A percentile compares a stretch with the other conserved stretches of the same genome.
Conservation (phyloP, 92 coral and sea anemone genomes). For the Porites rus region DNA sequence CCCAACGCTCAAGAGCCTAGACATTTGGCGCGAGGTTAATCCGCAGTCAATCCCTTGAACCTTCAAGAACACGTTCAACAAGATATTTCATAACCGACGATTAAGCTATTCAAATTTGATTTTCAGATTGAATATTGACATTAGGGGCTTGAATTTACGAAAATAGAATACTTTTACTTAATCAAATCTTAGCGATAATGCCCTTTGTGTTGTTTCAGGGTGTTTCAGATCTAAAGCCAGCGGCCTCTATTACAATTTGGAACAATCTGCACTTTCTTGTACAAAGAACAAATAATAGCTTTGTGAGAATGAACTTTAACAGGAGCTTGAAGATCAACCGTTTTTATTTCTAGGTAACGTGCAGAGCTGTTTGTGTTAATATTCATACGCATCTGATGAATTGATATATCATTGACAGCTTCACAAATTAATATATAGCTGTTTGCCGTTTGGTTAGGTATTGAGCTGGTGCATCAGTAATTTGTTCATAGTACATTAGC, state of each 20-base stretch:
- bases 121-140: slow-evolving; percentile 31
- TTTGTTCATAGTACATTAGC: neutral
- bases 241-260: neutral
- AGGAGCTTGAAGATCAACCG: neutral
- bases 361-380: neutral
- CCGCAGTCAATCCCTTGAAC: slow-evolving; percentile 27
- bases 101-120: slow-evolving; percentile 19
- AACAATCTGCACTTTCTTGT: neutral
- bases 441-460: neutral
- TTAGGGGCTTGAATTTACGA: slow-evolving; percentile 23
- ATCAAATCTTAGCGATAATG: slow-evolving; percentile 20
- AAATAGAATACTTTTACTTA: slow-evolving; percentile 19
- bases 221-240: neutral
- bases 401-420: neutral
- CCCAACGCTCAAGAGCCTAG: neutral
- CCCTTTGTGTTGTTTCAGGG: neutral
- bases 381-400: neutral
- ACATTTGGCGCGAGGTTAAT: slow-evolving; percentile 40
- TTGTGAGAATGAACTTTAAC: neutral
- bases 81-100: slow-evolving; percentile 10
- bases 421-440: neutral
- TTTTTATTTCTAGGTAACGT: neutral
- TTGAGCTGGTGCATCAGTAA: neutral
- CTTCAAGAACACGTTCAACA: slow-evolving; percentile 10
- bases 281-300: neutral